Percentiles rank a stretch among this genome's conserved stretches.
Evolutionary conservation across 1,140 invertebrate genomes (phyloP).

Genomic region (Saccostrea cuccullata): DNA sequence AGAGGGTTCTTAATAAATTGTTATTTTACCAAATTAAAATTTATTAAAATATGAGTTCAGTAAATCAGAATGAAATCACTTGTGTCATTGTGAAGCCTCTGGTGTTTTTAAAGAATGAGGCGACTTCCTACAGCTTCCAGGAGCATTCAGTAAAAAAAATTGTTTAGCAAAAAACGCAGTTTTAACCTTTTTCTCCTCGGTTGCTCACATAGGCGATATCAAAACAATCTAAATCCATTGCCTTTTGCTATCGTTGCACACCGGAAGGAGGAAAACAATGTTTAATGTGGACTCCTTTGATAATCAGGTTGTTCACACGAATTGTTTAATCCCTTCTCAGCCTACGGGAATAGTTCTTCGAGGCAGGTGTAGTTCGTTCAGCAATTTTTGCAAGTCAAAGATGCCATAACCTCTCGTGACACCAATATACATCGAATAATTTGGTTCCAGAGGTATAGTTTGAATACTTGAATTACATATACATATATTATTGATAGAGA

Average conservation of each 20-base stretch:
- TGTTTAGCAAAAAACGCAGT: not conserved
- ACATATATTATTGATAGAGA: slow-evolving; percentile 12
- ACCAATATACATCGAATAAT: slow-evolving; percentile 27
- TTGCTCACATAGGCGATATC: slow-evolving; percentile 6
- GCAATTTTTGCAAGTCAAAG: not conserved
- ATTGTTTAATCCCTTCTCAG: not conserved
- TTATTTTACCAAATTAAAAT: no score
- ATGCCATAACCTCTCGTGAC: slow-evolving; percentile 21
- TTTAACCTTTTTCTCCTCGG: not conserved
- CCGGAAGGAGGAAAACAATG: not conserved
- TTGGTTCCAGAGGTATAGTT: slow-evolving; percentile 21
- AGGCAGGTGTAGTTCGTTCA: not conserved
- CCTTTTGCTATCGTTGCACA: not conserved
- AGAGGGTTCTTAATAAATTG: no score
- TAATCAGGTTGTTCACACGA: slow-evolving; percentile 21
- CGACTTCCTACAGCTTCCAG: no score
- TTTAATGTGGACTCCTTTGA: not conserved
- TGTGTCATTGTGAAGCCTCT: no score
- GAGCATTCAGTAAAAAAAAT: no score
- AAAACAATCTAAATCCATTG: slow-evolving; percentile 8
- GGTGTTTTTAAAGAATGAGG: no score
- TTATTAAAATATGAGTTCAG: no score
- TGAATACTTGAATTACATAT: slow-evolving; percentile 13
- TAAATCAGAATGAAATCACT: no score
- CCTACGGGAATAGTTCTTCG: not conserved